These are phyloP conservation scores for Pangasius djambal DNA, from an alignment of 2,797 vertebrate genomes.

Conservation along the genomic window DNA sequence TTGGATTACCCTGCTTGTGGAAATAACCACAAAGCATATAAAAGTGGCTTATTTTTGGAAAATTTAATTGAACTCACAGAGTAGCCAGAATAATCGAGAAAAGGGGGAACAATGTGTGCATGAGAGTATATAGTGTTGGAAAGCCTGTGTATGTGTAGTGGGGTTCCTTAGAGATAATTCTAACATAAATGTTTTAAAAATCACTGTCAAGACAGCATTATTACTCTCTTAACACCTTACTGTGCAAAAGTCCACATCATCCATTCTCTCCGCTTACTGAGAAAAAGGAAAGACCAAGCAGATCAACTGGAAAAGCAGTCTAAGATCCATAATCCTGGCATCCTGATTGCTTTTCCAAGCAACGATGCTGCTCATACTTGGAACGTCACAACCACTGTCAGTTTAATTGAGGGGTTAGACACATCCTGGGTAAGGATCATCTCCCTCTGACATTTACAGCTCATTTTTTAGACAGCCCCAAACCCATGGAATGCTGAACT, in stretches of 20 bases:
- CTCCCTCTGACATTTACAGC: slow-evolving; percentile 32
- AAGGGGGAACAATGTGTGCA: neutral
- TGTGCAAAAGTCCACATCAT: slow-evolving; percentile 28
- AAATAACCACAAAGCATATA: neutral
- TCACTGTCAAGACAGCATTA: neutral
- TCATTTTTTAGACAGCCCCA: neutral
- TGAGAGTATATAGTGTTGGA: neutral
- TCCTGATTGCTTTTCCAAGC: slow-evolving; percentile 25
- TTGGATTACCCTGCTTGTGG: neutral
- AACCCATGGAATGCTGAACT: neutral
- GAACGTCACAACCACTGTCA: slow-evolving; percentile 6
- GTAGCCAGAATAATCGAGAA: neutral
- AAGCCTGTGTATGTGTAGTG: neutral
- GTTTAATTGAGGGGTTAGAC: slow-evolving; percentile 11
- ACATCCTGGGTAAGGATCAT: slow-evolving; percentile 38
- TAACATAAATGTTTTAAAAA: neutral
- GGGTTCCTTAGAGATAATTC: neutral
- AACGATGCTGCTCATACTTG: slow-evolving; percentile 8
- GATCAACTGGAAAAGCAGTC: slow-evolving; percentile 45
- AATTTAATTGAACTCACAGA: neutral
- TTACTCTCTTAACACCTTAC: slow-evolving; percentile 13
- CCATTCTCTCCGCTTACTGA: slow-evolving; percentile 12
- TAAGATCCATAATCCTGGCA: slow-evolving; percentile 19
- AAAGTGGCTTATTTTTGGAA: slow-evolving; percentile 21
- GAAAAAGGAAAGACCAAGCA: neutral